phyloP scores from a whole-genome alignment of 2,797 vertebrate species.

The Ctenosaura bakeri region DNA sequence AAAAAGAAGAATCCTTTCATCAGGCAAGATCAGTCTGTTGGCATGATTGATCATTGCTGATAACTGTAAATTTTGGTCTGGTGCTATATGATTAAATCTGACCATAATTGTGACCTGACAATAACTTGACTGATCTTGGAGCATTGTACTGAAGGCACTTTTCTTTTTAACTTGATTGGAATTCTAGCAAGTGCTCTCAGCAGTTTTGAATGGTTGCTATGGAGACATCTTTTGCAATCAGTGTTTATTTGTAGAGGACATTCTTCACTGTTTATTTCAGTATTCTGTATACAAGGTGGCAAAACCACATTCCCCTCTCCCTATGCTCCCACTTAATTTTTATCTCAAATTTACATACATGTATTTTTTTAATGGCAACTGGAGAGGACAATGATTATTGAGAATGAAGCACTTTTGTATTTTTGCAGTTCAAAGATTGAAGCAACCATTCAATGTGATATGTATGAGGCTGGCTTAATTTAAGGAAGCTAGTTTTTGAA shows the following conservation, averaged over 20 bases:
- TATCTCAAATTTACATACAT: background rate
- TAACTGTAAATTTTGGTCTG: background rate
- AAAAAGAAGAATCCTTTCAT: background rate
- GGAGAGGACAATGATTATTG: background rate
- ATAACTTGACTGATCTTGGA: background rate
- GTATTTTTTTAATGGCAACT: background rate
- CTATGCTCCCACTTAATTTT: background rate
- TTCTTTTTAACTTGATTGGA: background rate
- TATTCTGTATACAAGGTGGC: background rate
- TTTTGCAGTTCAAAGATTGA: background rate
- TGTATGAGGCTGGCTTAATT: background rate
- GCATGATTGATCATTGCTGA: background rate
- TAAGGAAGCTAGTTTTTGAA: background rate
- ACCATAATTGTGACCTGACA: background rate
- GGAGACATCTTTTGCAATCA: constrained; percentile 1
- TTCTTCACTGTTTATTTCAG: background rate
- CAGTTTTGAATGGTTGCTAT: constrained; percentile 15
- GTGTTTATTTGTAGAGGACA: background rate
- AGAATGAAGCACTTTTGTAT: background rate
- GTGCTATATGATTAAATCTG: background rate
- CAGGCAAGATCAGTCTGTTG: background rate
- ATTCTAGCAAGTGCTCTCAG: background rate
- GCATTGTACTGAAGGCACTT: background rate
- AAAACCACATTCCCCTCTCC: background rate
- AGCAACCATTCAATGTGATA: background rate